Conservation (phyloP, 2,113 vertebrate species). For the Mobula birostris region DNA sequence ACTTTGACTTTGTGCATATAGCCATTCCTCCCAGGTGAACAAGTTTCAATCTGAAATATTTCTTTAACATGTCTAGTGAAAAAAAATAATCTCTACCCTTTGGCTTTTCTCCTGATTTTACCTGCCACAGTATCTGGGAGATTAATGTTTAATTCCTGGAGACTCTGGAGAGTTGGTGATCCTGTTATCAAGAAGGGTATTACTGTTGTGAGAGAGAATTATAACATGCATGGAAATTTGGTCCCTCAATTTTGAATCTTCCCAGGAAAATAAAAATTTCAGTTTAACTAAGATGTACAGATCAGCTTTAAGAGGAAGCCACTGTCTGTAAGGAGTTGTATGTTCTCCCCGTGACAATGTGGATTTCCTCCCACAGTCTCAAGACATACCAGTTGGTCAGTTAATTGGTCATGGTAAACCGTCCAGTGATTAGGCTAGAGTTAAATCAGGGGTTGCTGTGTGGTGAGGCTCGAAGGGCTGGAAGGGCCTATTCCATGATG, state of each 20-base stretch:
- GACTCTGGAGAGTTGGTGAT: neutral
- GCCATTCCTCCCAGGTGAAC: neutral
- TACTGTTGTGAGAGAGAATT: neutral
- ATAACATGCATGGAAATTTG: neutral
- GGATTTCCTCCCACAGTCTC: no score
- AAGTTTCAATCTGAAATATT: neutral
- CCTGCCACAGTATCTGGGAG: neutral
- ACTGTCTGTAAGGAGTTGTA: no score
- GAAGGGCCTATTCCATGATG: no score
- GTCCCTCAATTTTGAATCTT: neutral
- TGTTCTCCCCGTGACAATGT: no score
- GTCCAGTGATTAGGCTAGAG: no score
- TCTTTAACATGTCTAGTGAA: neutral
- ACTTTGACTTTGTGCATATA: neutral
- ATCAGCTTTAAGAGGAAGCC: neutral
- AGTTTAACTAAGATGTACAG: neutral
- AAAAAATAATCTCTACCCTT: neutral
- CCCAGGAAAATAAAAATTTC: neutral
- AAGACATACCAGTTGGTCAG: no score
- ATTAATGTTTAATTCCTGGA: neutral
- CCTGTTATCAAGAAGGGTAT: neutral
- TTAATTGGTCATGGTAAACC: no score
- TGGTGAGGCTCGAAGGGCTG: no score
- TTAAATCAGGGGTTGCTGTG: no score
- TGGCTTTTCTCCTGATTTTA: neutral